Conservation (phyloP, 37 sponge, comb jelly and placozoan species). For the Diacarnus erythraeanus region DNA sequence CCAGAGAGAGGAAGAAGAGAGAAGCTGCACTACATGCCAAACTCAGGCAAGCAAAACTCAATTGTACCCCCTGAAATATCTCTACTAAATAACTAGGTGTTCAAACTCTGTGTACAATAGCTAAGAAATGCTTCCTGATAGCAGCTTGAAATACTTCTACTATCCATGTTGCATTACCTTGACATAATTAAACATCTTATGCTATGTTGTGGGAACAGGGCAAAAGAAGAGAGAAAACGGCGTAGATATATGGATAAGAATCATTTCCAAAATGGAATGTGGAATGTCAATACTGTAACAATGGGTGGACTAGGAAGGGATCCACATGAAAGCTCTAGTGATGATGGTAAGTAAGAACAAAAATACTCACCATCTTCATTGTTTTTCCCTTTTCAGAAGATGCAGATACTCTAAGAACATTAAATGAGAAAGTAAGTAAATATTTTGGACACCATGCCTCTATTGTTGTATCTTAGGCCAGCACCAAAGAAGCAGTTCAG, state of each 20-base stretch:
- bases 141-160: not conserved
- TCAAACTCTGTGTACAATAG: no score
- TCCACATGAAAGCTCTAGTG: conserved; percentile 47
- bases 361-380: not conserved
- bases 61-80: not conserved
- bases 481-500: conserved; percentile 20
- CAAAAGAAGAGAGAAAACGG: conserved; percentile 32
- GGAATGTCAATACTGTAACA: conserved; percentile 88
- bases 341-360: conserved; percentile 45
- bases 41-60: conserved; percentile 47
- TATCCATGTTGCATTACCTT: not conserved
- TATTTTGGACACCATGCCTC: no score
- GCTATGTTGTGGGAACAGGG: conserved; percentile 25
- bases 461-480: no score
- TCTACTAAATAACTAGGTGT: no score
- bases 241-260: conserved; percentile 54
- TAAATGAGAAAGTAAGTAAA: no score
- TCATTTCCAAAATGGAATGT: conserved; percentile 62
- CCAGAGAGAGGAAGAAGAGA: conserved; percentile 53
- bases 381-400: not conserved
- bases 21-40: conserved; percentile 30
- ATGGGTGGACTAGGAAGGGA: conserved; percentile 91
- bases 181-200: not conserved
- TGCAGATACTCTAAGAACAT: no score
- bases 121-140: not conserved